These are phyloP conservation scores for Crax fasciolata DNA, from an alignment of 2,797 vertebrate species.

Conservation along the genomic window DNA sequence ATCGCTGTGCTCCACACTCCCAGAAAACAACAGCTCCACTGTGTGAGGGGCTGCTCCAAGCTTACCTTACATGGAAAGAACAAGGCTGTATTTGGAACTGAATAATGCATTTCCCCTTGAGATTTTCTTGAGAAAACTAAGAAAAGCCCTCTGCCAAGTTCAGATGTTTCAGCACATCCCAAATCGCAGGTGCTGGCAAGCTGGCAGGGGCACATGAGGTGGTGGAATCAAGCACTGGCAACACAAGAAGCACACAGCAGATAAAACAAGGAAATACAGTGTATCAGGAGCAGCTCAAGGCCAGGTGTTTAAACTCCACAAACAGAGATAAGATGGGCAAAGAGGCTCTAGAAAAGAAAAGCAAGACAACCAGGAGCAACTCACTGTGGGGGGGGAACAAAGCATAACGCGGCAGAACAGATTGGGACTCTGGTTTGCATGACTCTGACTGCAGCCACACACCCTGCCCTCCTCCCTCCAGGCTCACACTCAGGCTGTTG, in stretches of 20 bases:
- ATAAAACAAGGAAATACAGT: not conserved
- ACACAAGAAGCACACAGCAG: conserved; percentile 32
- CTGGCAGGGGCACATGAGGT: not conserved
- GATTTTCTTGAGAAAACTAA: conserved; percentile 9
- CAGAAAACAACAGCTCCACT: not conserved
- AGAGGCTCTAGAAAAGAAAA: not conserved
- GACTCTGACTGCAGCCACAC: not conserved
- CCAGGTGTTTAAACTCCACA: not conserved
- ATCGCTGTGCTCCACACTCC: not conserved
- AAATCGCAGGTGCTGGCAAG: not conserved
- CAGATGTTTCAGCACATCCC: conserved; percentile 15
- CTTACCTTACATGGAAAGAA: not conserved
- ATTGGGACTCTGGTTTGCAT: fast-evolving
- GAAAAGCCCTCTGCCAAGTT: not conserved
- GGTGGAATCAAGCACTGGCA: conserved; percentile 28
- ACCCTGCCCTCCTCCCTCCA: not conserved
- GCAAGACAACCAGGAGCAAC: not conserved
- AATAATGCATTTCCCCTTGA: not conserved
- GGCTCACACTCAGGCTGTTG: not conserved
- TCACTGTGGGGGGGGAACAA: not conserved
- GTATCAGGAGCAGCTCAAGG: not conserved
- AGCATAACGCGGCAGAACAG: not conserved
- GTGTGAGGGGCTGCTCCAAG: not conserved
- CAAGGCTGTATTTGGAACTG: not conserved
- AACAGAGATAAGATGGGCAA: not conserved